Evolutionary conservation across 2,797 vertebrate genomes (phyloP).

Genomic region (Epinephelus malabaricus): DNA sequence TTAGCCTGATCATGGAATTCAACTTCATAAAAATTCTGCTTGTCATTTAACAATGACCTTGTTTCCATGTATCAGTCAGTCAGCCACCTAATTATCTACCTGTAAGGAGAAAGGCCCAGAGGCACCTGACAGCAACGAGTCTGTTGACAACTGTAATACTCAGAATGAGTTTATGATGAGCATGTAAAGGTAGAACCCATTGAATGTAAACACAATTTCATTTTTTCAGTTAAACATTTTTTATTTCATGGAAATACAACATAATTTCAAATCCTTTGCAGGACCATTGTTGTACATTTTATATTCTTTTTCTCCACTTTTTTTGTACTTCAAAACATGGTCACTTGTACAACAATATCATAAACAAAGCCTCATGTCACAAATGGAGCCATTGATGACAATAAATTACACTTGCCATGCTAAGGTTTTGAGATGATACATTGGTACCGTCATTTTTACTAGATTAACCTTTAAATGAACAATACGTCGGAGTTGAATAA

Average conservation of each 20-base stretch:
- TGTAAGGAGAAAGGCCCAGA: too few relatives aligned
- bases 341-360: constrained; percentile 91
- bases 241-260: constrained; percentile 93
- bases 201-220: neutral
- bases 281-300: constrained; percentile 87
- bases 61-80: too few relatives aligned
- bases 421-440: constrained; percentile 85
- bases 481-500: constrained; percentile 83
- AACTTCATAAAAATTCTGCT: too few relatives aligned
- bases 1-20: too few relatives aligned
- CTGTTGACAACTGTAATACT: too few relatives aligned
- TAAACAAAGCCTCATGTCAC: constrained; percentile 90
- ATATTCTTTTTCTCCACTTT: constrained; percentile 77
- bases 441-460: constrained; percentile 80
- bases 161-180: neutral
- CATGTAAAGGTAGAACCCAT: constrained; percentile 4
- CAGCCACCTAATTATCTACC: too few relatives aligned
- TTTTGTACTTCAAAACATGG: constrained; percentile 88
- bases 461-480: constrained; percentile 82
- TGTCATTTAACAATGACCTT: too few relatives aligned
- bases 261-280: constrained; percentile 85
- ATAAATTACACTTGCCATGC: constrained; percentile 91
- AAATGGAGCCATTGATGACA: constrained; percentile 89
- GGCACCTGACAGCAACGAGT: too few relatives aligned
- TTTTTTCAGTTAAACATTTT: constrained; percentile 84